Base-by-base conservation (phyloP, 2,888 invertebrate genomes). In the Apamea anceps region DNA sequence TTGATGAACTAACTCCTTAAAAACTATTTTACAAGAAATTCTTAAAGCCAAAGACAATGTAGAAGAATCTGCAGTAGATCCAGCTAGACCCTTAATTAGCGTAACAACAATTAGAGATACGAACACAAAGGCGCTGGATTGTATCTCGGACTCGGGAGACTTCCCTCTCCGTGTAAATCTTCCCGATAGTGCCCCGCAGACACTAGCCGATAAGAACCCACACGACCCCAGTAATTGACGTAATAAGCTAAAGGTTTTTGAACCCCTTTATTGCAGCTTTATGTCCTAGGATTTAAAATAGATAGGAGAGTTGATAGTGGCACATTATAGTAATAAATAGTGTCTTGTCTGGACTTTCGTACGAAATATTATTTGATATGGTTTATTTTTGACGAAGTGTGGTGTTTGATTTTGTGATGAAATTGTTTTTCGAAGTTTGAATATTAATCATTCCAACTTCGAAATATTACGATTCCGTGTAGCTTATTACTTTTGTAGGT, bases 191-290 rank as follows among this genome's bases (percentile, higher is more conserved):
- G 88, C 90, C 88, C 91, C 81, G 90, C 81, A 90, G 94, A 92
- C 94, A 94, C 91, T 81, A 86, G 87, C 80, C 90, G 96, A 96
- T 96, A 96, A 94, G 92, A 88, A 89, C 86, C 91, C 93, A 89
- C 95, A 94, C 95, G 95, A 94, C 93, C 93, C 89, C 87, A 92
- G 94, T 96, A 96, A 96, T 96, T 96, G 96, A 95, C 95, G 94
- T 94, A 94, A 94, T 95, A 95, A 93, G 91, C 90, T 91, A 90
- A 91, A 91, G 91, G 91, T 91, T 92, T 91, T 93, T 91, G 91
- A 91, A 91, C 91, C 88, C 88, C 89, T 91, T 84, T 88, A 82
- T 60, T 90, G 88, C 85, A 90, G 89, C 89, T 91, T 92, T 91
- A 91, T 91, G 90, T 91, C 87, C 88, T 88, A 85, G 87, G 88